phyloP scores from a whole-genome alignment of 1,140 invertebrate species.

The Drosophila mauritiana region DNA sequence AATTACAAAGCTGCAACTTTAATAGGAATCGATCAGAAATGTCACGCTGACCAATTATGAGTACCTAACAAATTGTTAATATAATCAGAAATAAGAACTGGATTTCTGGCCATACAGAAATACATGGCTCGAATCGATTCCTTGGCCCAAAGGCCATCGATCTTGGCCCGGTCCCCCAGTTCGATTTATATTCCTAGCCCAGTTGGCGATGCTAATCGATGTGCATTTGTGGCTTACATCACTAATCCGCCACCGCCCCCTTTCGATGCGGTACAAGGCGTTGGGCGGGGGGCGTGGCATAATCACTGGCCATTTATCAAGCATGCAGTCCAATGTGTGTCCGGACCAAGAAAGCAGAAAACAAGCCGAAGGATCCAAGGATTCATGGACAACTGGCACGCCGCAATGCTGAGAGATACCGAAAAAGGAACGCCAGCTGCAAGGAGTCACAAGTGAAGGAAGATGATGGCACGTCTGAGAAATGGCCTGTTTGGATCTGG shows the following conservation, averaged over 20 bases:
- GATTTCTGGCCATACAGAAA: too few species aligned
- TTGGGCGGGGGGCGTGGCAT: constrained; percentile 25
- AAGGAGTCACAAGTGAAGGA: constrained; percentile 17
- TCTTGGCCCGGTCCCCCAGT: neutral
- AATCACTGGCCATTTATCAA: constrained; percentile 57
- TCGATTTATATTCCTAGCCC: constrained; percentile 27
- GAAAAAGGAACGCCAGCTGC: constrained; percentile 29
- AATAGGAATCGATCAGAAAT: neutral
- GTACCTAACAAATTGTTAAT: too few species aligned
- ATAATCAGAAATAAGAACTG: too few species aligned
- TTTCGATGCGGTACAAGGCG: neutral
- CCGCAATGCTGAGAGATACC: too few species aligned
- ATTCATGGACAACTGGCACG: neutral
- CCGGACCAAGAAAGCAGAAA: constrained; percentile 5
- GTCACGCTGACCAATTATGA: neutral
- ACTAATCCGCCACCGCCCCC: constrained; percentile 16
- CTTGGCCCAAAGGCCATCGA: constrained; percentile 17
- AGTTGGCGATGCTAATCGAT: constrained; percentile 37
- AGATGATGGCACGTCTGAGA: constrained; percentile 32
- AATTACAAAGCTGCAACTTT: neutral
- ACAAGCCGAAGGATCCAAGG: constrained; percentile 4
- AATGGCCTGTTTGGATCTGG: constrained; percentile 51
- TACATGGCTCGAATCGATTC: neutral
- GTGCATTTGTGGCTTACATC: constrained; percentile 33
- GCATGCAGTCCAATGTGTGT: constrained; percentile 24